Evolutionary conservation across 2,888 invertebrate species (phyloP).

Genomic region (Platycnemis pennipes): DNA sequence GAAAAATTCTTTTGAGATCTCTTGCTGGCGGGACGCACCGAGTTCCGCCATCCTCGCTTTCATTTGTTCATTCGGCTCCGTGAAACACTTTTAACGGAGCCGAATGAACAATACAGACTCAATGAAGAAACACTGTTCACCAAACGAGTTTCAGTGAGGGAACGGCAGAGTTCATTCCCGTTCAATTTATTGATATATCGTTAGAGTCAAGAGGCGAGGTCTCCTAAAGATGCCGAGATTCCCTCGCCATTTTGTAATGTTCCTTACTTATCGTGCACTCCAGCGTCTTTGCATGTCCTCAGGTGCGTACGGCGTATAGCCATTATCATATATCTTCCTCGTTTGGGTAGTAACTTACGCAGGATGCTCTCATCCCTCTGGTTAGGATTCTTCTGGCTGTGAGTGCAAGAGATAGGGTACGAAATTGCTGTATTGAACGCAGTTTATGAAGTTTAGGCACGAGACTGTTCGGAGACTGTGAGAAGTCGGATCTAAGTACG

Average conservation of each 20-base stretch:
- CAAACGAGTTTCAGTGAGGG: not conserved
- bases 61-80: not conserved
- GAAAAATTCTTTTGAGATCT: not conserved
- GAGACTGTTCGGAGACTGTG: too few species aligned
- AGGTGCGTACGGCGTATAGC: not conserved
- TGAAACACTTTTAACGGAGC: too few species aligned
- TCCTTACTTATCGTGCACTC: not conserved
- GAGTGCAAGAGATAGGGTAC: not conserved
- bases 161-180: not conserved
- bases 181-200: not conserved
- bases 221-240: not conserved
- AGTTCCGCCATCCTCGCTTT: not conserved
- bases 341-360: not conserved
- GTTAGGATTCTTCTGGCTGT: not conserved
- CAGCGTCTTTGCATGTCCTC: not conserved
- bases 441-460: not conserved
- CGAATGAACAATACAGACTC: too few species aligned
- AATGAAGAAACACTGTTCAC: too few species aligned
- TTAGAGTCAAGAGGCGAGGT: not conserved
- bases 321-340: not conserved
- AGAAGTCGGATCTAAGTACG: too few species aligned
- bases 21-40: not conserved
- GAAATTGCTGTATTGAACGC: not conserved
- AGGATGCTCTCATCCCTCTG: not conserved
- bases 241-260: not conserved